phyloP scores from a whole-genome alignment of 2,888 invertebrate species.

The Gortyna flavago region DNA sequence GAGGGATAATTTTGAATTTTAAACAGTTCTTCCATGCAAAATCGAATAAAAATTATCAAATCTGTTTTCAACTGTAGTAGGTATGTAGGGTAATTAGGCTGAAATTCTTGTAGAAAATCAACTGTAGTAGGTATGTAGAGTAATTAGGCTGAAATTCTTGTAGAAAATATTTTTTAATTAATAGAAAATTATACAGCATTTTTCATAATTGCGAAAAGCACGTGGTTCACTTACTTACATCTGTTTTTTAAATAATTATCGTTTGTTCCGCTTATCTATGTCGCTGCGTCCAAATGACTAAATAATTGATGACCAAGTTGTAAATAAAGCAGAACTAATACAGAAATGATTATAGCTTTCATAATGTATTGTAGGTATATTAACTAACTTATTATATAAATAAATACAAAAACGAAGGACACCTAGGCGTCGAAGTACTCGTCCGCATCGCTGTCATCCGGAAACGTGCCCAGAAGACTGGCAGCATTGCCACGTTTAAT shows the following conservation, averaged over 20 bases:
- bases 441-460: too few species aligned
- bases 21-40: too few species aligned
- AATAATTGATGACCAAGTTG: constrained; percentile 40
- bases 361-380: constrained; percentile 14
- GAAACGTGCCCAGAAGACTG: too few species aligned
- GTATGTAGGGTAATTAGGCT: too few species aligned
- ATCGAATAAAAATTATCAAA: too few species aligned
- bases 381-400: too few species aligned
- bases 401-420: too few species aligned
- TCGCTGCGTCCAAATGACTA: constrained; percentile 35
- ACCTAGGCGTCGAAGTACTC: too few species aligned
- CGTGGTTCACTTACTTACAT: constrained; percentile 3
- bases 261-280: constrained; percentile 27
- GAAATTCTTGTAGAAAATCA: too few species aligned
- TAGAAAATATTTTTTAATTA: constrained; percentile 1
- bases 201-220: constrained; percentile 20
- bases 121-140: neutral
- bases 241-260: constrained; percentile 22
- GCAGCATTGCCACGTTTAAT: too few species aligned
- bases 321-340: constrained; percentile 13
- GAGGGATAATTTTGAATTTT: too few species aligned
- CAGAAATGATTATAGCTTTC: constrained; percentile 10
- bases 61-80: too few species aligned
- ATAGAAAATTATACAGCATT: neutral
- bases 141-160: constrained; percentile 4